Evolutionary conservation across 2,797 vertebrate species (phyloP).

Genomic region (Kryptolebias ocellatus): DNA sequence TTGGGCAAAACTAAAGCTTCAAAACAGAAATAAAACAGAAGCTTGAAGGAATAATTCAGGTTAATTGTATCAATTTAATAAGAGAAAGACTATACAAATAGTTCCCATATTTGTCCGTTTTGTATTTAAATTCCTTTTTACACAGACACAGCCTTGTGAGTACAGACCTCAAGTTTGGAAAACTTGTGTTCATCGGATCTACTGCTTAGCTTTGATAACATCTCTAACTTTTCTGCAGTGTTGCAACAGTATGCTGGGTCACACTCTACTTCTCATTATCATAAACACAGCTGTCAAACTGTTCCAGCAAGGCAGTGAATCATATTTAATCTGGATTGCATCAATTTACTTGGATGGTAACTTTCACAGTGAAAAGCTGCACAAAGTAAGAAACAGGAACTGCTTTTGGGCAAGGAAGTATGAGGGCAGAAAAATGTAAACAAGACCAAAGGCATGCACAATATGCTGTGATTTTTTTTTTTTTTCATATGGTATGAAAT

Average conservation of each 20-base stretch:
- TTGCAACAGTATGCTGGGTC: conserved; percentile 52
- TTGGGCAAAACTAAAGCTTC: neutral
- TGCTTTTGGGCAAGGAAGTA: conserved; percentile 3
- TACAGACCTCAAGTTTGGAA: neutral
- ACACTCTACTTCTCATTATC: conserved; percentile 35
- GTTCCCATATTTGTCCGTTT: too few relatives aligned
- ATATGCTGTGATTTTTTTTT: neutral
- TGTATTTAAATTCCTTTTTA: too few relatives aligned
- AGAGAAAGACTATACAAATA: too few relatives aligned
- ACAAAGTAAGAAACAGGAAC: neutral
- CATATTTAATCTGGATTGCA: conserved; percentile 14
- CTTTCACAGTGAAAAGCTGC: conserved; percentile 17
- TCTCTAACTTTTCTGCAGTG: conserved; percentile 34
- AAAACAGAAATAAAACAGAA: too few relatives aligned
- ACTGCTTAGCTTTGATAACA: conserved; percentile 26
- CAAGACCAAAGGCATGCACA: neutral
- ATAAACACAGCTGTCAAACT: conserved; percentile 24
- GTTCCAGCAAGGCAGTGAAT: conserved; percentile 12
- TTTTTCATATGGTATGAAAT: neutral
- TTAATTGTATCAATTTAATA: too few relatives aligned
- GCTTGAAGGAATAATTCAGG: too few relatives aligned
- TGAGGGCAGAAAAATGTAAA: neutral
- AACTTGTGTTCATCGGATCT: too few relatives aligned
- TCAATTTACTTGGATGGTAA: neutral
- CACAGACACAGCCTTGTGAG: too few relatives aligned